These are phyloP conservation scores for Scrobipalpa atriplicella DNA, from an alignment of 2,888 invertebrate genomes.

Conservation along the genomic window DNA sequence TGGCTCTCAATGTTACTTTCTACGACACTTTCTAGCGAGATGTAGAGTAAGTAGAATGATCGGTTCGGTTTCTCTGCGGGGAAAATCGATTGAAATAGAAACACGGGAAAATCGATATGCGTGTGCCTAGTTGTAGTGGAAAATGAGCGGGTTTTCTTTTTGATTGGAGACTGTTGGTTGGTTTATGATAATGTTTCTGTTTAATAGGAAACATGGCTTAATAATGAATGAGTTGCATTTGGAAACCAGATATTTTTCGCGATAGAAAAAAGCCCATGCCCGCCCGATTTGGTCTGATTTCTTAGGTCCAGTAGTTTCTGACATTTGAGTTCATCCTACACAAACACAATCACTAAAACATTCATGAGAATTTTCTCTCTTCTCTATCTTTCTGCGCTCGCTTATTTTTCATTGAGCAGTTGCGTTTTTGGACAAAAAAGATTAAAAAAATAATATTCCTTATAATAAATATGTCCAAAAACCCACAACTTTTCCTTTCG, in stretches of 20 bases:
- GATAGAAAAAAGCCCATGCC: no score
- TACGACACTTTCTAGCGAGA: constrained; percentile 82
- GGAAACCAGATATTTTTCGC: not conserved
- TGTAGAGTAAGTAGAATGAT: constrained; percentile 82
- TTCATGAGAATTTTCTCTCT: no score
- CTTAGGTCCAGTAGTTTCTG: no score
- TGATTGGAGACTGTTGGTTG: constrained; percentile 13
- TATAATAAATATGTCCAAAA: no score
- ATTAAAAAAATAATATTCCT: no score
- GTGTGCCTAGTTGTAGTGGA: constrained; percentile 69
- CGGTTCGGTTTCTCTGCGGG: constrained; percentile 73
- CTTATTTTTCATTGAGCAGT: no score
- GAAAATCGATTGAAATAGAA: constrained; percentile 83
- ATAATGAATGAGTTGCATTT: not conserved
- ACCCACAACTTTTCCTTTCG: no score
- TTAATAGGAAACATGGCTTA: not conserved
- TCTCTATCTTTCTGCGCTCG: no score
- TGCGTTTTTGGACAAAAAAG: no score
- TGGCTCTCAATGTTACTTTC: constrained; percentile 79
- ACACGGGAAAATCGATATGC: constrained; percentile 77
- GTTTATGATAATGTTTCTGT: not conserved
- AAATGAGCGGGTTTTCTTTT: constrained; percentile 38
- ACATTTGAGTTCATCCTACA: no score
- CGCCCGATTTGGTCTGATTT: no score
- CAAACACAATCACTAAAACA: no score